Evolutionary conservation across 2,888 invertebrate genomes (phyloP).

Genomic region (Agriopis leucophaearia): DNA sequence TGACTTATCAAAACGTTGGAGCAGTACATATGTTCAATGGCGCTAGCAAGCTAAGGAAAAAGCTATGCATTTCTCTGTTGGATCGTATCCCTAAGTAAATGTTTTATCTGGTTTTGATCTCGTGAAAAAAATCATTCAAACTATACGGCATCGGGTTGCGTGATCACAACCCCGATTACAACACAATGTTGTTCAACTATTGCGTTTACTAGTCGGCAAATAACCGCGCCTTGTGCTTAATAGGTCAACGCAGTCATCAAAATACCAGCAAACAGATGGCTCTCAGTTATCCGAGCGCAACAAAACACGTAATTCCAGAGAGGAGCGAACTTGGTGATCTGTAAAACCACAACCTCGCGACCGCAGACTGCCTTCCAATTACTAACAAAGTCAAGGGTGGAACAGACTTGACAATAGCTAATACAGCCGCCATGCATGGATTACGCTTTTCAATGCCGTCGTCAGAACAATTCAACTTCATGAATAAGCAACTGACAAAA

Average conservation of each 20-base stretch:
- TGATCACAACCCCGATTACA: constrained; percentile 14
- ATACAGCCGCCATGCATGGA: constrained; percentile 42
- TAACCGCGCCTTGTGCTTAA: constrained; percentile 45
- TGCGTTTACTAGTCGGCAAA: constrained; percentile 34
- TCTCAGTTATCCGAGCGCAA: constrained; percentile 40
- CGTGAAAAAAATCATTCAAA: neutral
- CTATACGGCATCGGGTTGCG: constrained; percentile 1
- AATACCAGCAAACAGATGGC: constrained; percentile 49
- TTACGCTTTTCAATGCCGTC: constrained; percentile 39
- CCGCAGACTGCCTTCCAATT: constrained; percentile 43
- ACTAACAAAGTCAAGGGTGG: constrained; percentile 52
- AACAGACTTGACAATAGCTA: constrained; percentile 44
- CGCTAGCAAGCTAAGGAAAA: too few species aligned
- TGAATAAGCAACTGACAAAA: constrained; percentile 40
- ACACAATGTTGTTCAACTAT: constrained; percentile 26
- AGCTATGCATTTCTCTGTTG: neutral
- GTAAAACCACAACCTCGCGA: constrained; percentile 53
- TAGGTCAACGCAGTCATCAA: constrained; percentile 50
- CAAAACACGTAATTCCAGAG: constrained; percentile 45
- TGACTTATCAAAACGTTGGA: too few species aligned
- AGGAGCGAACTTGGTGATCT: constrained; percentile 43
- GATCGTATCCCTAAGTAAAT: neutral
- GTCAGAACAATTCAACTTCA: constrained; percentile 33
- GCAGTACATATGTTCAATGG: too few species aligned
- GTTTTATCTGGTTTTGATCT: too few species aligned